Percentiles rank a stretch among this genome's conserved stretches.
phyloP scores from a whole-genome alignment of 2,113 vertebrate genomes.

The Cebus imitator region DNA sequence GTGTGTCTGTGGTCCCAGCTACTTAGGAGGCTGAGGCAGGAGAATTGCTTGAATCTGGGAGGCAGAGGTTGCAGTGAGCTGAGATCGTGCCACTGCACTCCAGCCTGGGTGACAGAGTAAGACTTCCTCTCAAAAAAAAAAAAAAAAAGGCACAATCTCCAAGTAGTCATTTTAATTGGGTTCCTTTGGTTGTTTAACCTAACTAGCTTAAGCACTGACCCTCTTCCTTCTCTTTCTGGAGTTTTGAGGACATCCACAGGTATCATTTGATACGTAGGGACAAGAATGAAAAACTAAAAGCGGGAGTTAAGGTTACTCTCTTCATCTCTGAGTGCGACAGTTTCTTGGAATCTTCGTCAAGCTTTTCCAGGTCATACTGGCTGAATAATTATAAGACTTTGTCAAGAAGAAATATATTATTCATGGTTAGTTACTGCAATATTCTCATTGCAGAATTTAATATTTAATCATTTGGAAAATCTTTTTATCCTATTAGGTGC shows the following conservation, averaged over 20 bases:
- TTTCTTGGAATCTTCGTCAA: not conserved
- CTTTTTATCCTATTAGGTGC: not conserved
- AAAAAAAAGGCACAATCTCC: not conserved
- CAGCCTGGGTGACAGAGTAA: too few species aligned
- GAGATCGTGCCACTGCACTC: too few species aligned
- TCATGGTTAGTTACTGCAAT: not conserved
- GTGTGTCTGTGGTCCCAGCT: too few species aligned
- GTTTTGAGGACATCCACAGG: constrained; percentile 2
- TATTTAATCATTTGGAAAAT: constrained; percentile 20
- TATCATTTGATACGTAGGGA: not conserved
- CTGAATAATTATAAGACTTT: not conserved
- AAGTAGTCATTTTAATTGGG: not conserved
- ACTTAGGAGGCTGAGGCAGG: too few species aligned
- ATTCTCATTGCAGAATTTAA: not conserved
- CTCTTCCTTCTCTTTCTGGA: not conserved
- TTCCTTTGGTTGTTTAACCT: constrained; percentile 33
- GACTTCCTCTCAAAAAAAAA: too few species aligned
- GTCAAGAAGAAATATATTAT: not conserved
- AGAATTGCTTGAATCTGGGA: too few species aligned
- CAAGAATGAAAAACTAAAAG: not conserved
- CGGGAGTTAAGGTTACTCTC: not conserved
- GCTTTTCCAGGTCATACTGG: not conserved
- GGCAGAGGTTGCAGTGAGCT: too few species aligned
- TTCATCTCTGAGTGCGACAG: not conserved
- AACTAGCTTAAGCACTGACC: not conserved